A percentile compares a stretch with the other conserved stretches of the same genome.
Evolutionary conservation across 1,140 invertebrate genomes (phyloP).

Genomic region (Euschistus heros): DNA sequence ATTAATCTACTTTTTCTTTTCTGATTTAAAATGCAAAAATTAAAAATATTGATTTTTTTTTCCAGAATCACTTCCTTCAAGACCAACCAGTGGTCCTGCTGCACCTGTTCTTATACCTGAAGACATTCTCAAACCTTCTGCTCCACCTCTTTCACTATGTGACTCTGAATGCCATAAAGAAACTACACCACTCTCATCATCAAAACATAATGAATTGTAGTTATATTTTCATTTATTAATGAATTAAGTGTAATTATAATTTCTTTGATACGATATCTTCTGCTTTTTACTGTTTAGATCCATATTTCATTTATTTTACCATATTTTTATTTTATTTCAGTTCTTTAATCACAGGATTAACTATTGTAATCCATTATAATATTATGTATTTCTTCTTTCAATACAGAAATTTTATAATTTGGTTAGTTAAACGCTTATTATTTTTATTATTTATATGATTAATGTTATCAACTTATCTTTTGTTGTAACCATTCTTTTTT

Average conservation of each 20-base stretch:
- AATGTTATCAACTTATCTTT: too few species aligned
- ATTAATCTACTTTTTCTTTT: too few species aligned
- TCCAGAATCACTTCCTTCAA: not conserved
- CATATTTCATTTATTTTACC: not conserved
- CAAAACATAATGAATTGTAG: not conserved
- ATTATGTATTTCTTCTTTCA: too few species aligned
- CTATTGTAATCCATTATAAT: too few species aligned
- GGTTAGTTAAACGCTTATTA: too few species aligned
- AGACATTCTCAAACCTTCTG: not conserved
- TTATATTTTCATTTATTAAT: not conserved
- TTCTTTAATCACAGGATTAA: too few species aligned
- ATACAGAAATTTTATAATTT: too few species aligned
- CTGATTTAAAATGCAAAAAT: too few species aligned
- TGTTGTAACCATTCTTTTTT: too few species aligned
- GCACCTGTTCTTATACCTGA: constrained; percentile 19
- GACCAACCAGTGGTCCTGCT: constrained; percentile 22
- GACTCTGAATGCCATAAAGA: not conserved
- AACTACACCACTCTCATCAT: not conserved
- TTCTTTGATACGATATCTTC: not conserved
- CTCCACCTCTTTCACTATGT: not conserved
- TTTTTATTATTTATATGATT: too few species aligned
- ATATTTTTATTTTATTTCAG: not conserved
- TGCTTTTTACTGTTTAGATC: too few species aligned
- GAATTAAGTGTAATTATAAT: not conserved
- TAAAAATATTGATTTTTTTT: not conserved